phyloP scores from a whole-genome alignment of 2,888 invertebrate species.

The Eupithecia pulchellata region DNA sequence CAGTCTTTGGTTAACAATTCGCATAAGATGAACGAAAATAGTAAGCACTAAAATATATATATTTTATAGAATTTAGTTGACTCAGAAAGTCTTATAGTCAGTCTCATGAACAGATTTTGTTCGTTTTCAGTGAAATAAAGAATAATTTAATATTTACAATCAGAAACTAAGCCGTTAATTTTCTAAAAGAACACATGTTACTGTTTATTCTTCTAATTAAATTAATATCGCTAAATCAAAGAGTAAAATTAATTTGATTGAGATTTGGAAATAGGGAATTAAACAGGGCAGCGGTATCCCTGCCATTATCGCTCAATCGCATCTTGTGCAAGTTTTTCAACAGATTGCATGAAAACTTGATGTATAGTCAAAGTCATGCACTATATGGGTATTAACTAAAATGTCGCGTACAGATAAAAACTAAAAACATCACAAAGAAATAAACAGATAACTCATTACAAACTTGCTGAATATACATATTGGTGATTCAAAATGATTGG shows the following conservation, averaged over 20 bases:
- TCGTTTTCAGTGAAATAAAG: conserved; percentile 58
- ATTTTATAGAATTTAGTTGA: conserved; percentile 51
- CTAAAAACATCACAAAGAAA: conserved; percentile 26
- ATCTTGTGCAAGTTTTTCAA: not conserved
- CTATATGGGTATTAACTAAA: conserved; percentile 4
- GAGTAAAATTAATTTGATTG: conserved; percentile 39
- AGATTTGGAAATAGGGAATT: conserved; percentile 25
- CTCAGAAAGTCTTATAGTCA: conserved; percentile 61
- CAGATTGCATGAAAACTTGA: conserved; percentile 9
- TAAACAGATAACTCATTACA: conserved; percentile 46
- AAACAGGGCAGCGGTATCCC: not conserved
- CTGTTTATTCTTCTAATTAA: conserved; percentile 20
- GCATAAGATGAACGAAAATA: conserved; percentile 50
- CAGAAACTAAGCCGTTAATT: conserved; percentile 30
- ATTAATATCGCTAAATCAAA: conserved; percentile 24
- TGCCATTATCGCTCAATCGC: not conserved
- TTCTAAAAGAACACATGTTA: conserved; percentile 21
- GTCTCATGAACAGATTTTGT: conserved; percentile 65
- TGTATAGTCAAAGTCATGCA: conserved; percentile 15
- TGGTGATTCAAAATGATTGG: conserved; percentile 58
- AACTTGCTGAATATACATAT: conserved; percentile 40
- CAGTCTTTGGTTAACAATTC: conserved; percentile 63
- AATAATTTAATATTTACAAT: conserved; percentile 59
- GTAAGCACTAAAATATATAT: conserved; percentile 39
- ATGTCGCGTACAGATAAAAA: conserved; percentile 25